Base-by-base conservation (phyloP, 2,888 invertebrate species). In the Cerastis leucographa region DNA sequence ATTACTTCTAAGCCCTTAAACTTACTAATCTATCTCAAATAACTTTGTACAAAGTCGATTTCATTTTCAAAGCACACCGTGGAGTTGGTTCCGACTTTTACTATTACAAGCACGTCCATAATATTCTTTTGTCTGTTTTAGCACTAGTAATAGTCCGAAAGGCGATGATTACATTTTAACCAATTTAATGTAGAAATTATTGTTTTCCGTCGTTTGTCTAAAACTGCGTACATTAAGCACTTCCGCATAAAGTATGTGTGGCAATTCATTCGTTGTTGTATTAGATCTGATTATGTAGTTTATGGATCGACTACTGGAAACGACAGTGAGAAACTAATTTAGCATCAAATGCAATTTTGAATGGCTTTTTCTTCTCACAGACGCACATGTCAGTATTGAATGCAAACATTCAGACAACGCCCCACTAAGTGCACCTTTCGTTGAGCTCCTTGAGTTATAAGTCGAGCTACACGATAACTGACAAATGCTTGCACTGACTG, bases 1-100 rank as follows among this genome's bases (percentile, higher is more conserved):
- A 89, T 88, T 86, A 87, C 83, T 86, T 82, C 72, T 71, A 80
- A 87, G 78, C 72, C 22, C 40, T 85, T 89, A 85, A 89, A 84
- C 85, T 78, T 40, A 79, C 74, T 81, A 81, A 86, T 87, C 81
- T 82, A 79, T 80, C 85, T 84, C 68, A 54, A 83, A 83, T 70
- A 82, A 88, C 77, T 83, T 86, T 76, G 74, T 72, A 54, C 51
- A 68, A 81, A 88, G 77, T 78, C 56, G 66, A 81, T 81, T 84
- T 76, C 17, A 71, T 76, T 78, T 83, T 83, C 35, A 14, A 69
- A 78, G 25, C 14, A 68, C n/a, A 67, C n/a, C 19, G 2, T 49
- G 78, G 14, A 35, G 29, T 35, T n/a, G 0, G 5, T 49, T 19
- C n/a, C 19, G n/a, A 29, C 19, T 62, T 44, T 25, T 19, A 0